A percentile compares a stretch with the other conserved stretches of the same genome.
phyloP scores from a whole-genome alignment of 2,888 invertebrate genomes.

The Latrodectus hesperus region DNA sequence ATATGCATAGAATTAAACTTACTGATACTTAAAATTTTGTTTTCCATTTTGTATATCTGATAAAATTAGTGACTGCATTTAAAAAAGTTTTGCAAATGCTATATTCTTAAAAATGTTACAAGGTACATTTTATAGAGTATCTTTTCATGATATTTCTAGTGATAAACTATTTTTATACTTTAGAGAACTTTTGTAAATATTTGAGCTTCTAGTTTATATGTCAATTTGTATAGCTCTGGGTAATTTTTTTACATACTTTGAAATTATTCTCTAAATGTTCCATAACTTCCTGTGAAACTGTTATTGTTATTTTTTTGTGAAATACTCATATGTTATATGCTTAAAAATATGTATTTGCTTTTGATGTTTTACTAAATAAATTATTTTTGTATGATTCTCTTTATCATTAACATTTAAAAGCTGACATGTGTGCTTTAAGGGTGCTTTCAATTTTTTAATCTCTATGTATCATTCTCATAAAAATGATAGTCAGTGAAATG shows the following conservation, averaged over 20 bases:
- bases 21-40: not conserved
- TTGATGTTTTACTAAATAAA: slow-evolving; percentile 42
- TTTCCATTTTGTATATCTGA: too few species aligned
- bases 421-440: too few species aligned
- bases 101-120: not conserved
- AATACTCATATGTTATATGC: slow-evolving; percentile 6
- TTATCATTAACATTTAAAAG: too few species aligned
- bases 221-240: not conserved
- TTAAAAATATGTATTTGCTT: slow-evolving; percentile 21
- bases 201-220: not conserved
- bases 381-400: slow-evolving; percentile 38
- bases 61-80: not conserved
- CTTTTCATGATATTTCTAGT: not conserved
- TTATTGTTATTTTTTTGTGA: not conserved
- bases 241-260: not conserved
- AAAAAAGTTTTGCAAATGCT: not conserved
- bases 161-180: not conserved
- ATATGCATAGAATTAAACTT: not conserved
- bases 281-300: not conserved
- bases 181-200: not conserved
- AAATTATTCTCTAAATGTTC: not conserved
- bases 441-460: too few species aligned
- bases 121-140: too few species aligned
- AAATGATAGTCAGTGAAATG: too few species aligned
- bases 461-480: too few species aligned